Percentiles rank a stretch among this genome's conserved stretches.
Conservation (phyloP, 64 coral and sea anemone genomes). For the Trachythela sp. region DNA sequence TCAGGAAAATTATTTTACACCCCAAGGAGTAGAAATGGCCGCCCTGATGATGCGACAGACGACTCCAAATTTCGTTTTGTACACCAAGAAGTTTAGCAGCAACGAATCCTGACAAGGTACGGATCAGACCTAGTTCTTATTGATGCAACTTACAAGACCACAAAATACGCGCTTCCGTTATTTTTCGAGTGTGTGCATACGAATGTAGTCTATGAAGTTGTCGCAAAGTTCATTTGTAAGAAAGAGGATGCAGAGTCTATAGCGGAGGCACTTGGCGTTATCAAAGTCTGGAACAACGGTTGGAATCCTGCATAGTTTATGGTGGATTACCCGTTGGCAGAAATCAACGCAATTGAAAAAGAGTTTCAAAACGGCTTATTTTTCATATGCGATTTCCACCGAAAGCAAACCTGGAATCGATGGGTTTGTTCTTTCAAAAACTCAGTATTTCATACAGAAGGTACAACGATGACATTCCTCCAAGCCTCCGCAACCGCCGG, state of each 20-base stretch:
- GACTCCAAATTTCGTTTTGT: no score
- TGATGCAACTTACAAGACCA: constrained; percentile 57
- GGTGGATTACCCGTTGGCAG: constrained; percentile 36
- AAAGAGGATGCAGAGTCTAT: background rate
- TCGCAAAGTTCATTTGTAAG: background rate
- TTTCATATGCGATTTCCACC: constrained; percentile 58
- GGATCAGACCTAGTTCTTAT: background rate
- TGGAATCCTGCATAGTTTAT: constrained; percentile 59
- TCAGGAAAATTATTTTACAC: constrained; percentile 34
- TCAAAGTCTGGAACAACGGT: constrained; percentile 30
- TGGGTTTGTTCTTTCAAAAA: constrained; percentile 31
- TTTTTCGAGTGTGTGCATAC: no score
- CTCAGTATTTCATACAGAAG: constrained; percentile 20
- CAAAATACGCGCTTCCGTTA: constrained; percentile 53
- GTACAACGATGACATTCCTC: constrained; percentile 4
- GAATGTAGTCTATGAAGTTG: background rate
- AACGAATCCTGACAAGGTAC: no score
- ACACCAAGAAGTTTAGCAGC: no score
- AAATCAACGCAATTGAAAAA: constrained; percentile 54
- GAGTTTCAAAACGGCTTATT: constrained; percentile 24
- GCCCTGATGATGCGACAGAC: background rate
- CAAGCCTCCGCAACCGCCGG: constrained; percentile 23
- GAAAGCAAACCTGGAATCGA: constrained; percentile 23
- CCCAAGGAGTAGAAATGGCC: background rate
- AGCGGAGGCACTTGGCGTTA: background rate